These are phyloP conservation scores for Mus caroli DNA, from an alignment of 2,797 vertebrate species.

Conservation along the genomic window DNA sequence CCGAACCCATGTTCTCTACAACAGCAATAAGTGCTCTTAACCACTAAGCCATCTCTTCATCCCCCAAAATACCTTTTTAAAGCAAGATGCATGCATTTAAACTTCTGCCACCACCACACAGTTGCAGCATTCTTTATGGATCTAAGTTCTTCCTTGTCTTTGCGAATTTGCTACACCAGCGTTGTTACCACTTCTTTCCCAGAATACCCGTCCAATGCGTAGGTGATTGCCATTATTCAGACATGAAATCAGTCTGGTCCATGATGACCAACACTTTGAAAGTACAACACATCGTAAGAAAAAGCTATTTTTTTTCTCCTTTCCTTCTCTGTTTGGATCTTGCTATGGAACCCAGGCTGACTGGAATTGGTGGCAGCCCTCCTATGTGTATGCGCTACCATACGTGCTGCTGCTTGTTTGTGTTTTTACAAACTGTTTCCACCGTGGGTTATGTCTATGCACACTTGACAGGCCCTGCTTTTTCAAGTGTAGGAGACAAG, in stretches of 20 bases:
- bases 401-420: not conserved
- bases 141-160: not conserved
- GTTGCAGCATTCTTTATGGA: not conserved
- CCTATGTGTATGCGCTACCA: not conserved
- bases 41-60: not conserved
- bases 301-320: not conserved
- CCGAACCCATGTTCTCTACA: not conserved
- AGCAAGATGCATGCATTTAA: not conserved
- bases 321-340: not conserved
- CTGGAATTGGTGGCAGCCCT: not conserved
- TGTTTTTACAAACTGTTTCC: constrained; percentile 24
- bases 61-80: not conserved
- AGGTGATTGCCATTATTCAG: not conserved
- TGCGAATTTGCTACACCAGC: not conserved
- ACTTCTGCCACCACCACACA: not conserved
- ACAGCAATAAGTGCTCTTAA: not conserved
- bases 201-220: not conserved
- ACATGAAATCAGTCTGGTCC: constrained; percentile 7
- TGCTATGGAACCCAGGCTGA: not conserved
- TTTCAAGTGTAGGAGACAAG: not conserved
- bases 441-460: not conserved
- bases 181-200: constrained; percentile 16
- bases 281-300: not conserved
- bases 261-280: not conserved
- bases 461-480: not conserved